phyloP scores from a whole-genome alignment of 2,888 invertebrate species.

The Xiphydria camelus region DNA sequence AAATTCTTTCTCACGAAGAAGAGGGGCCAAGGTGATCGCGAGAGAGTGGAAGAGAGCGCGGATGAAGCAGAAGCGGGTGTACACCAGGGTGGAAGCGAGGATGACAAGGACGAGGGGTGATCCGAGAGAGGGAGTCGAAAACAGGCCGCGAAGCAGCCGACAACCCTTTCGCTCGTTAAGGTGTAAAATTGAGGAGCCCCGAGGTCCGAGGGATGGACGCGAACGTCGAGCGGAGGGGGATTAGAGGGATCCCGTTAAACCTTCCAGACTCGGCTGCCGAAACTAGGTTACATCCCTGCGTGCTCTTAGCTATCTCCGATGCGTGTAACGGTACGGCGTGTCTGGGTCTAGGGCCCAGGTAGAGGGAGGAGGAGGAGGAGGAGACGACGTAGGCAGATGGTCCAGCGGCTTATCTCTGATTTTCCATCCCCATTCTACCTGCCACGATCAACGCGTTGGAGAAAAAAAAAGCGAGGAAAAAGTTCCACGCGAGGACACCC shows the following conservation, averaged over 20 bases:
- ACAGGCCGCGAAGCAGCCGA: neutral
- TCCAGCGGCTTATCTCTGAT: constrained; percentile 3
- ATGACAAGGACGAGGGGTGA: constrained; percentile 7
- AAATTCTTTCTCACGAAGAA: constrained; percentile 11
- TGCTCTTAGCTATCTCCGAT: constrained; percentile 5
- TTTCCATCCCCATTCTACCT: neutral
- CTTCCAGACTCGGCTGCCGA: constrained; percentile 15
- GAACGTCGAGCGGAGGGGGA: no score
- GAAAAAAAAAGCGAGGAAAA: no score
- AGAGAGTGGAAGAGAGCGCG: constrained; percentile 1
- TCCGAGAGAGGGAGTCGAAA: neutral
- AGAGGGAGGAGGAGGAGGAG: constrained; percentile 12
- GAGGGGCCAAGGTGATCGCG: constrained; percentile 4
- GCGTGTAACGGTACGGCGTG: constrained; percentile 30
- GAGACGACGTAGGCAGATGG: constrained; percentile 21
- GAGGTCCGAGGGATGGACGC: no score
- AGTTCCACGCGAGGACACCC: no score
- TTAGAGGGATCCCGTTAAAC: constrained; percentile 11
- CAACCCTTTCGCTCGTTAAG: constrained; percentile 29
- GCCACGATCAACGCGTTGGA: no score
- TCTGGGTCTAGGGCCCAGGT: constrained; percentile 21
- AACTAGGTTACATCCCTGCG: constrained; percentile 35
- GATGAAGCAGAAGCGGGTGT: constrained; percentile 9
- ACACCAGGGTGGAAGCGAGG: constrained; percentile 7
- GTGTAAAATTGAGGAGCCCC: constrained; percentile 24